A percentile compares a stretch with the other conserved stretches of the same genome.
Evolutionary conservation across 2,113 vertebrate genomes (phyloP).

Genomic region (Peromyscus leucopus): DNA sequence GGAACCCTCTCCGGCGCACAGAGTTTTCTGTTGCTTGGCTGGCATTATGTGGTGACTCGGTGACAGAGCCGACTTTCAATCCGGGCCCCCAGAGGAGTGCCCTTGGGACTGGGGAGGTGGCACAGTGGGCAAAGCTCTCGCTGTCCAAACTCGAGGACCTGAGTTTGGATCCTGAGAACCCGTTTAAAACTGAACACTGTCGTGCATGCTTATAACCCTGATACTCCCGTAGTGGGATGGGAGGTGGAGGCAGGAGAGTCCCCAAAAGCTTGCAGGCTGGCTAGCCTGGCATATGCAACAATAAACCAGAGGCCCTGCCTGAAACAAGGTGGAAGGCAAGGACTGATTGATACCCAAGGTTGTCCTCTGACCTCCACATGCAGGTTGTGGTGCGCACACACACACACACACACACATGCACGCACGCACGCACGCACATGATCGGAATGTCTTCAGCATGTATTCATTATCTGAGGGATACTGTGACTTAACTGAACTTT

Average conservation of each 20-base stretch:
- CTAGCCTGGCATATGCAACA: background rate
- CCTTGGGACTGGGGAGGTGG: background rate
- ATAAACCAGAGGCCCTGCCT: background rate
- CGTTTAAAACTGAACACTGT: background rate
- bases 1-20: background rate
- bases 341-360: too few relatives aligned
- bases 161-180: background rate
- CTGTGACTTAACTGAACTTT: background rate
- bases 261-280: background rate
- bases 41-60: background rate
- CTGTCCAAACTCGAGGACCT: too few relatives aligned
- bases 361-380: background rate
- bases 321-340: too few relatives aligned
- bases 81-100: background rate
- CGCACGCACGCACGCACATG: accelerated
- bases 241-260: background rate
- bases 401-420: background rate
- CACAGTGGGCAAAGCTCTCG: background rate
- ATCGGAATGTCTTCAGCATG: background rate
- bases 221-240: too few relatives aligned
- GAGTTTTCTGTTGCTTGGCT: background rate
- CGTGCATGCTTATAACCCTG: background rate
- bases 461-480: background rate
- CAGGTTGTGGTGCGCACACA: background rate
- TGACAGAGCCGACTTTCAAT: background rate